Percentiles rank a stretch among this genome's conserved stretches.
Conservation (phyloP, 2,113 vertebrate genomes). For the Actenoides lindsayi region DNA sequence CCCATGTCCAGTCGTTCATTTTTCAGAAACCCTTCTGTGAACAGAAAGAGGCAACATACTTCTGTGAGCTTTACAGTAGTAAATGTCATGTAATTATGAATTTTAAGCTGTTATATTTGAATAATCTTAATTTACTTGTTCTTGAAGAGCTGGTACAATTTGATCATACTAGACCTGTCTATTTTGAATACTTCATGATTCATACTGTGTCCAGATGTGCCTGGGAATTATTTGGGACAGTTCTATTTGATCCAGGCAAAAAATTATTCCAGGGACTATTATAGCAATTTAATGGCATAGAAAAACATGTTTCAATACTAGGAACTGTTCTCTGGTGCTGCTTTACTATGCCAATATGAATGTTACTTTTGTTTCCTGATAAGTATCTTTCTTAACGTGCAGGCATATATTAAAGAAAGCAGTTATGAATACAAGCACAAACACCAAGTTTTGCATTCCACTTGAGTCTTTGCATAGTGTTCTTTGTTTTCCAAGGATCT, state of each 20-base stretch:
- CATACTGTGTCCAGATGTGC: neutral
- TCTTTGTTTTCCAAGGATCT: neutral
- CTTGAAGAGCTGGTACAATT: neutral
- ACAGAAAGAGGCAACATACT: neutral
- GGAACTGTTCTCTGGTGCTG: neutral
- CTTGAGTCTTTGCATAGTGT: neutral
- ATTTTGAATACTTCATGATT: slow-evolving; percentile 1
- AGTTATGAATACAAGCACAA: neutral
- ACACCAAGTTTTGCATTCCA: neutral
- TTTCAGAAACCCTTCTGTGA: neutral
- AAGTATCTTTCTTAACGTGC: neutral
- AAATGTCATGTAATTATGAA: neutral
- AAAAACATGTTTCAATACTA: neutral
- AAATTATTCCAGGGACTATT: neutral
- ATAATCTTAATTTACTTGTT: neutral
- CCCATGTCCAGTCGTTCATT: neutral
- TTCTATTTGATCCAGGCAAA: neutral
- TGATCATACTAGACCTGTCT: neutral
- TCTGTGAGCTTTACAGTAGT: neutral
- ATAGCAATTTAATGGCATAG: neutral
- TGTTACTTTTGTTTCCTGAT: neutral
- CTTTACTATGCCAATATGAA: neutral
- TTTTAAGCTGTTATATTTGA: neutral
- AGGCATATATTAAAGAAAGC: neutral
- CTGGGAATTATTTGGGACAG: slow-evolving; percentile 13